phyloP scores from a whole-genome alignment of 2,797 vertebrate species.

The Karalla daura region DNA sequence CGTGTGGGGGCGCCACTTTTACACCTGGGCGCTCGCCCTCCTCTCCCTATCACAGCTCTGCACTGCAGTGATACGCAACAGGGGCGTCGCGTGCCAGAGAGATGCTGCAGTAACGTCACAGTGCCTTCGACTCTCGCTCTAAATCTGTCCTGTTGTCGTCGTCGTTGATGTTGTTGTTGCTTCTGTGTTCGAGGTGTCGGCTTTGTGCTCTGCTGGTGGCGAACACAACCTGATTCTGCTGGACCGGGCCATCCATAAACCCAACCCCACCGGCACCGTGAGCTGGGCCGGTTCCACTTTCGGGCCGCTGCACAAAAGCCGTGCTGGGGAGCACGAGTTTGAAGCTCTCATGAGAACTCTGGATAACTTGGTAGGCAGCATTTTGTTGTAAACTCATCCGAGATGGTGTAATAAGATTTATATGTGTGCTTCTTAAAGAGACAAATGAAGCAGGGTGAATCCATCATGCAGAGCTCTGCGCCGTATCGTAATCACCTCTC shows the following conservation, averaged over 20 bases:
- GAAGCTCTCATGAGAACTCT: conserved; percentile 98
- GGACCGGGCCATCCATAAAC: conserved; percentile 88
- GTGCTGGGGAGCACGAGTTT: conserved; percentile 94
- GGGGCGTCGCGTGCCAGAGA: conserved; percentile 19
- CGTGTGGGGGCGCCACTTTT: conserved; percentile 24
- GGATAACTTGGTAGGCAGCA: conserved; percentile 91
- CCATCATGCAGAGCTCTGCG: too few relatives aligned
- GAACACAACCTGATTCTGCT: conserved; percentile 92
- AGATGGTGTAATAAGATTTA: too few relatives aligned
- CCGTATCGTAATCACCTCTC: neutral
- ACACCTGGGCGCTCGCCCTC: conserved; percentile 29
- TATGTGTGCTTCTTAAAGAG: too few relatives aligned
- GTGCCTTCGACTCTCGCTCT: too few relatives aligned
- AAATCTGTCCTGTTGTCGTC: neutral
- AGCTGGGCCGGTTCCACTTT: conserved; percentile 96
- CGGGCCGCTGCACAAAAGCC: conserved; percentile 94
- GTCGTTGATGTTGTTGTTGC: neutral
- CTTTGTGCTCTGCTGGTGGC: conserved; percentile 89
- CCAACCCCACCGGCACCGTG: conserved; percentile 87
- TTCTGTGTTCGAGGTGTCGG: conserved; percentile 85
- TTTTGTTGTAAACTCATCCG: too few relatives aligned
- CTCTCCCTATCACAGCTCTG: conserved; percentile 32
- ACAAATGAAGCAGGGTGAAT: too few relatives aligned
- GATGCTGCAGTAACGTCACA: conserved; percentile 42
- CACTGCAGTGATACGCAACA: conserved; percentile 50